Evolutionary conservation across 1,140 invertebrate species (phyloP).

Genomic region (Lutraria rhynchaena): DNA sequence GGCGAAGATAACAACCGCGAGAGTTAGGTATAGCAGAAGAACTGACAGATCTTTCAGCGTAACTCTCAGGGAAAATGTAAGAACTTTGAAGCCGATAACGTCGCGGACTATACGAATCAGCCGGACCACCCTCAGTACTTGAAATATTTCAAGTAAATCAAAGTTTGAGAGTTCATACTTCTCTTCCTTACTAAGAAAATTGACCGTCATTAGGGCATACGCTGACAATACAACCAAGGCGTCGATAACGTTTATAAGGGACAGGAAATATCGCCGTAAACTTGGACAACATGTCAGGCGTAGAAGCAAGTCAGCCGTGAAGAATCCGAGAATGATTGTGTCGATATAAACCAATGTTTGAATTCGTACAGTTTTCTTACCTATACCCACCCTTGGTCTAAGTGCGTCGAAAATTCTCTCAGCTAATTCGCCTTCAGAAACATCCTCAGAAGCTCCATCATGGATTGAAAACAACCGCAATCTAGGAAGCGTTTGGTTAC

Average conservation of each 20-base stretch:
- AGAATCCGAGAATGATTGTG: conserved; percentile 80
- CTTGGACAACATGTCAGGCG: conserved; percentile 77
- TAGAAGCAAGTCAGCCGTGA: conserved; percentile 76
- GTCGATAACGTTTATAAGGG: conserved; percentile 99
- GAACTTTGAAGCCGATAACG: conserved; percentile 88
- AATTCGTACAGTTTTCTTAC: conserved; percentile 47
- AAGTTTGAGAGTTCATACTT: conserved; percentile 40
- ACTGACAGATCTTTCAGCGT: conserved; percentile 65
- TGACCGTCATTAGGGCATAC: conserved; percentile 50
- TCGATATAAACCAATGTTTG: conserved; percentile 61
- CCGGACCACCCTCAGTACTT: conserved; percentile 98
- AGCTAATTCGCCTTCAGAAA: conserved; percentile 10
- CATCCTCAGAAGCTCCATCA: neutral
- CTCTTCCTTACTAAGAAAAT: conserved; percentile 48
- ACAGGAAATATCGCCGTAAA: conserved; percentile 77
- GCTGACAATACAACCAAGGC: conserved; percentile 90
- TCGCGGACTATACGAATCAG: conserved; percentile 96
- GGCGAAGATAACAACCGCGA: conserved; percentile 69
- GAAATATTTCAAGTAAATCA: conserved; percentile 88
- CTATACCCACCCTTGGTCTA: conserved; percentile 14
- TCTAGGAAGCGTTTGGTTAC: neutral
- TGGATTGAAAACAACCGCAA: neutral
- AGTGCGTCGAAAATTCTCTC: conserved; percentile 6
- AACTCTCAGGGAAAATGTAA: conserved; percentile 88
- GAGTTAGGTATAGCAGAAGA: conserved; percentile 67